Percentiles rank a stretch among this genome's conserved stretches.
Evolutionary conservation across 2,797 vertebrate genomes (phyloP).

Genomic region (Etheostoma nigrum): DNA sequence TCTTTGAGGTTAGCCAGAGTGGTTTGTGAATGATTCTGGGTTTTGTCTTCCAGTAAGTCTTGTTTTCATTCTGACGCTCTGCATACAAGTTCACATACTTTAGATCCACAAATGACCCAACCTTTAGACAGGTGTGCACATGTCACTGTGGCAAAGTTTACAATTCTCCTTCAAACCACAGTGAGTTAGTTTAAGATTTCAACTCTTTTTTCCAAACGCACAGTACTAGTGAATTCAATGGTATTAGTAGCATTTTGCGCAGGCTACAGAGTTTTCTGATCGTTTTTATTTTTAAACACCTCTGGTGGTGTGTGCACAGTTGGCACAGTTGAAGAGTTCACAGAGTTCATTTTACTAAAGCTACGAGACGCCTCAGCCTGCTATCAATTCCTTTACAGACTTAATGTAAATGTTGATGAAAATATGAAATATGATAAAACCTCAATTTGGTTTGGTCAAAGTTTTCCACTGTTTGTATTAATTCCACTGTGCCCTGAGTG

Average conservation of each 20-base stretch:
- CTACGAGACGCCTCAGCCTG: background rate
- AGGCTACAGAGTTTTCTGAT: background rate
- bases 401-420: background rate
- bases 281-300: background rate
- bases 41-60: conserved; percentile 70
- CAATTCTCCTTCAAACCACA: background rate
- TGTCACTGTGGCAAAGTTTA: conserved; percentile 8
- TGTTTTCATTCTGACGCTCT: conserved; percentile 57
- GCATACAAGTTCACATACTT: conserved; percentile 27
- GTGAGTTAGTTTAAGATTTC: background rate
- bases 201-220: background rate
- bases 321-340: background rate
- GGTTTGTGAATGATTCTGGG: conserved; percentile 65
- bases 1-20: conserved; percentile 74
- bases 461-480: conserved; percentile 24
- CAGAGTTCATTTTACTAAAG: background rate
- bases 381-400: background rate
- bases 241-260: background rate
- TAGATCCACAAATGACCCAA: conserved; percentile 26
- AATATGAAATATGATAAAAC: conserved; percentile 1
- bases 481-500: background rate
- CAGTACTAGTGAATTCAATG: background rate
- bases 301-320: background rate
- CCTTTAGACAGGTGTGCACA: conserved; percentile 14
- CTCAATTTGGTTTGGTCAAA: background rate